Base-by-base conservation (phyloP, 2,888 invertebrate species). In the Arge pagana region DNA sequence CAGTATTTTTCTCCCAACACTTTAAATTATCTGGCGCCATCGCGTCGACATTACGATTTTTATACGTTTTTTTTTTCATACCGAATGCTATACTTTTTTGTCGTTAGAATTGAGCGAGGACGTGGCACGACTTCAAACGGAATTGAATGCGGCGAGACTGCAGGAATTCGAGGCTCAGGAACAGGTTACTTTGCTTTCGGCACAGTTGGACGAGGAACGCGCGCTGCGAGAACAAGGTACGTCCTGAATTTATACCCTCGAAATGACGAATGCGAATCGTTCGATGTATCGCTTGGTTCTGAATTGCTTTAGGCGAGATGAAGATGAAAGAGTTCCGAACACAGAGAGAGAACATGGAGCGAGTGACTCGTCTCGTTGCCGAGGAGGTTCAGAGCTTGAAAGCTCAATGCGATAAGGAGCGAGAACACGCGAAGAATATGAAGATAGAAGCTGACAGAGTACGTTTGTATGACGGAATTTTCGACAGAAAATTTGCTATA, bases 161-260 rank as follows among this genome's bases (percentile, higher is more conserved):
- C 83, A 83, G 43, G 88, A 88, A 77, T 88, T 88, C 58, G 88
- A 88, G 60, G 86, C 87, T 0, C 85, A 85, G 28, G 88, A 88
- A 66, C 80, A 83, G 55, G 68, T 72, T 11, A 65, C 69, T 11
- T 60, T 71, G 4, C 56, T 72, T 10, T 72, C 72, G 5, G 63
- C 76, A 2, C 67, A 78, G 8, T 75, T 85, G 49, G 83, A 85
- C 65, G 80, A 80, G 30, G 83, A 86, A 69, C 65, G 85, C 40
- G 45, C 53, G 19, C 58, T 67, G 3, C 58, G 74, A 48, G 66
- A 66, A 52, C 67, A 66, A 54, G 68, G 72, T 72, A 62, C 53
- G 15, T 31, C 24, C 21, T 40, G 8, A 45, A 11, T 43, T 24
- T 18, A 26, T 24, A n/a, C 3, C 43, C 15, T 10, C 5, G 15